phyloP scores from a whole-genome alignment of 2,888 invertebrate genomes.

The Mylabris sibirica region DNA sequence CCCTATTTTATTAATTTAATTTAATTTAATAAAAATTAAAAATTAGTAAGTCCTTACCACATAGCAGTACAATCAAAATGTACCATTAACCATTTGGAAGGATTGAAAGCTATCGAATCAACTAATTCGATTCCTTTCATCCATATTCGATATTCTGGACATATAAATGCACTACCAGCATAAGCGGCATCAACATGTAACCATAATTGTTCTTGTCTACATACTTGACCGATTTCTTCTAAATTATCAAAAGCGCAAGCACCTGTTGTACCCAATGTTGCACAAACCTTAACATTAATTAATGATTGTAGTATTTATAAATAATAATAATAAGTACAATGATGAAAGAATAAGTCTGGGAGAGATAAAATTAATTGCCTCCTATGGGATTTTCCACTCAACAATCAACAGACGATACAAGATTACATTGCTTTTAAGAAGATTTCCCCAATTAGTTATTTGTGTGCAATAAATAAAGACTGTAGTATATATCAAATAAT shows the following conservation, averaged over 20 bases:
- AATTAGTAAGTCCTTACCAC: slow-evolving; percentile 76
- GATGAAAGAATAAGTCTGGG: slow-evolving; percentile 24
- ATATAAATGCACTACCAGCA: slow-evolving; percentile 94
- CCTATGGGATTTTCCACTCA: slow-evolving; percentile 50
- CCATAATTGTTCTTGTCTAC: slow-evolving; percentile 87
- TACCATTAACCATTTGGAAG: slow-evolving; percentile 98
- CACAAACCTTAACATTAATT: slow-evolving; percentile 76
- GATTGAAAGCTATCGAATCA: slow-evolving; percentile 97
- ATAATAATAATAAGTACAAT: slow-evolving; percentile 3
- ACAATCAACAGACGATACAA: not conserved
- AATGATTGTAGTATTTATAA: not conserved
- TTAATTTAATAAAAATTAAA: not conserved
- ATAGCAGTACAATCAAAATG: slow-evolving; percentile 99
- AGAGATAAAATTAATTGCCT: slow-evolving; percentile 54
- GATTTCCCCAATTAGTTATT: slow-evolving; percentile 61
- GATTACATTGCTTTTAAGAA: slow-evolving; percentile 52
- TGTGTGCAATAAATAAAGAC: slow-evolving; percentile 44
- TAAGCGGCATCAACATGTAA: slow-evolving; percentile 98
- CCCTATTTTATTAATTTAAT: slow-evolving; percentile 68
- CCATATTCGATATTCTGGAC: slow-evolving; percentile 94
- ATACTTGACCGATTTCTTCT: slow-evolving; percentile 70
- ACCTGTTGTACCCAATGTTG: slow-evolving; percentile 95
- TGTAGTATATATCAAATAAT: not conserved
- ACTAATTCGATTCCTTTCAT: slow-evolving; percentile 89
- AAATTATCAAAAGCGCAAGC: slow-evolving; percentile 96